These are phyloP conservation scores for Columba janthina DNA, from an alignment of 2,113 vertebrate genomes.

Conservation along the genomic window DNA sequence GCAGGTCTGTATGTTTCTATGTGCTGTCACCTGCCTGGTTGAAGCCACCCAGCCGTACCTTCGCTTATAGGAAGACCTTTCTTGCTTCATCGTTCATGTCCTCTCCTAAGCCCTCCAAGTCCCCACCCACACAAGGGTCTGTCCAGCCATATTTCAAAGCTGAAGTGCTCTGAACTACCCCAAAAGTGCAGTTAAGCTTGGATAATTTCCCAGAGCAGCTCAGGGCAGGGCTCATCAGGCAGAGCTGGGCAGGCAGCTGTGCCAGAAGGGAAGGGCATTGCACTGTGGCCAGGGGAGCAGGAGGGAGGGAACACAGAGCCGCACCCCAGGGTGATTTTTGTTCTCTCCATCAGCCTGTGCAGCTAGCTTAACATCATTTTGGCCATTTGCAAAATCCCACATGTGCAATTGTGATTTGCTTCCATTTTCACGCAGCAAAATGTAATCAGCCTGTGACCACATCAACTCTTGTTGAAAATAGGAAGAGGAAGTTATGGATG, in stretches of 20 bases:
- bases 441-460: neutral
- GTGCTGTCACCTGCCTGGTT: neutral
- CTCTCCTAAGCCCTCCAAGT: neutral
- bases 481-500: neutral
- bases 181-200: neutral
- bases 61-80: neutral
- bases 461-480: neutral
- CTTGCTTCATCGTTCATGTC: neutral
- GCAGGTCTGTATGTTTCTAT: accelerated
- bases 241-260: neutral
- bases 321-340: neutral
- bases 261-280: neutral
- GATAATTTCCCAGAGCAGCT: neutral
- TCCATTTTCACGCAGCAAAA: neutral
- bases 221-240: neutral
- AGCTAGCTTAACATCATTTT: neutral
- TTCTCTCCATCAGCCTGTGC: neutral
- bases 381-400: neutral
- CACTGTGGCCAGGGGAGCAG: accelerated
- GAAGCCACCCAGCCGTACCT: neutral
- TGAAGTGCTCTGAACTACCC: neutral
- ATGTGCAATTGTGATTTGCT: neutral
- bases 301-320: neutral
- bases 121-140: neutral
- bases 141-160: neutral